Conservation (phyloP, 2,797 vertebrate genomes). For the Hafferia zeledoni region DNA sequence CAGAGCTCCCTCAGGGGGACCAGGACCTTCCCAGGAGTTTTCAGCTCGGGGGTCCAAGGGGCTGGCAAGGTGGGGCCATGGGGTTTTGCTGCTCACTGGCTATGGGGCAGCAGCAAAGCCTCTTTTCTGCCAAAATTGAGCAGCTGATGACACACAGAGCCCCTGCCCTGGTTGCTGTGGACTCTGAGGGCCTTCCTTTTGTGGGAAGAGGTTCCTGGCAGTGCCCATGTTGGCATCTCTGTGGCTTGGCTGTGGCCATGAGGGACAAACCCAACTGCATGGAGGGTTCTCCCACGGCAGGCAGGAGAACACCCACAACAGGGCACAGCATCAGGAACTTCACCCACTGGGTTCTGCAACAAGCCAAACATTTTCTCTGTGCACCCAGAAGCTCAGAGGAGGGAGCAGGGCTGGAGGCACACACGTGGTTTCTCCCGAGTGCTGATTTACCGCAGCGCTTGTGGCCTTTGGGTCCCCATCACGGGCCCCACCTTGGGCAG, state of each 20-base stretch:
- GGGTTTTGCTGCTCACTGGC: background rate
- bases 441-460: background rate
- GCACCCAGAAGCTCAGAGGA: background rate
- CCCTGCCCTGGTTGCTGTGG: background rate
- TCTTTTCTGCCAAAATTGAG: background rate
- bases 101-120: rapidly evolving
- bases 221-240: rapidly evolving
- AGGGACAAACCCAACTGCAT: rapidly evolving
- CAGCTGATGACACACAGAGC: background rate
- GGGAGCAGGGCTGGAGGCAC: background rate
- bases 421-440: rapidly evolving
- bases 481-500: background rate
- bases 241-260: rapidly evolving
- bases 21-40: background rate
- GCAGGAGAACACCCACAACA: rapidly evolving
- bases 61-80: background rate
- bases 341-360: rapidly evolving
- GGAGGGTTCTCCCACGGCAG: background rate
- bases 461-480: background rate
- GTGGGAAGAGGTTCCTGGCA: rapidly evolving
- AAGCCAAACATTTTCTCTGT: background rate
- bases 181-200: background rate
- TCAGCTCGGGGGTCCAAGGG: background rate
- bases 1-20: background rate
- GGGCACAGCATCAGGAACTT: background rate